phyloP scores from a whole-genome alignment of 2,113 vertebrate genomes.

The Platichthys flesus region DNA sequence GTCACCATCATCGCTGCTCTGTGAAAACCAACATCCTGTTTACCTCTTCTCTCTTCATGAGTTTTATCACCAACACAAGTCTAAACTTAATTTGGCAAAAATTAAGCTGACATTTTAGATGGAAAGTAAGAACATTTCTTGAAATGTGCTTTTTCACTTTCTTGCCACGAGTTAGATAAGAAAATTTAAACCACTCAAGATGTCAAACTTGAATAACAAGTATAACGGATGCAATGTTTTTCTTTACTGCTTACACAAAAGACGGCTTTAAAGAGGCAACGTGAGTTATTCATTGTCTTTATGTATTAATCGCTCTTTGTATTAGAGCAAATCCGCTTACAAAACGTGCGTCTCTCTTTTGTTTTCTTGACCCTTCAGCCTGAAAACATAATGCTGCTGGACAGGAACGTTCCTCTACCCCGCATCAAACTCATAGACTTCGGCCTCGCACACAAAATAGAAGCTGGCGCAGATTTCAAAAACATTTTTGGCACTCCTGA shows the following conservation, averaged over 20 bases:
- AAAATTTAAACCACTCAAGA: background rate
- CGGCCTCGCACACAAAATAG: conserved; percentile 93
- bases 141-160: background rate
- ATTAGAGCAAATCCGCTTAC: conserved; percentile 3
- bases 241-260: conserved; percentile 54
- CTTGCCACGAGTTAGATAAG: background rate
- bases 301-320: background rate
- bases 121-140: background rate
- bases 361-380: conserved; percentile 83
- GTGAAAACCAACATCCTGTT: conserved; percentile 51
- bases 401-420: conserved; percentile 88
- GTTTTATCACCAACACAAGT: background rate
- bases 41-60: background rate
- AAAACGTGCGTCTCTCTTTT: conserved; percentile 20
- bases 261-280: conserved; percentile 60
- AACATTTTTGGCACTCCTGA: conserved; percentile 98
- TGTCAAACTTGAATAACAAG: background rate
- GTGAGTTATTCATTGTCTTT: background rate
- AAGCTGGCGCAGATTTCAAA: conserved; percentile 95
- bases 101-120: background rate
- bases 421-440: conserved; percentile 98
- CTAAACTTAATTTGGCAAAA: background rate
- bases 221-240: conserved; percentile 37
- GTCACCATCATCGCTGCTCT: conserved; percentile 26
- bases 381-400: conserved; percentile 98